Evolutionary conservation across 2,888 invertebrate genomes (phyloP).

Genomic region (Trissonchulus latispiculum): DNA sequence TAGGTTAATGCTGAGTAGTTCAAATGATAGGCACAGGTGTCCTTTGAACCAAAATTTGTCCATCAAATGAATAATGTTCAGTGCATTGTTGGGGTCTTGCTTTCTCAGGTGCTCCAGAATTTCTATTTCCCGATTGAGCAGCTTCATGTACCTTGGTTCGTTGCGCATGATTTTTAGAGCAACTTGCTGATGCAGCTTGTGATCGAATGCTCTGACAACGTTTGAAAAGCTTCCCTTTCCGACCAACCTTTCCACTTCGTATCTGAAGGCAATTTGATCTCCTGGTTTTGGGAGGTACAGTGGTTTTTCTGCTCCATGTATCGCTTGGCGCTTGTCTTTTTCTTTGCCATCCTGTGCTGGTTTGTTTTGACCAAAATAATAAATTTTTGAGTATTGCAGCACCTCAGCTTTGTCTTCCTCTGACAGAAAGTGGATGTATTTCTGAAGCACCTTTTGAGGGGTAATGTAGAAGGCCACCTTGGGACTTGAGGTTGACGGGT

Average conservation of each 20-base stretch:
- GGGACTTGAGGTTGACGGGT: too few species aligned
- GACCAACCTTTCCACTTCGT: conserved; percentile 87
- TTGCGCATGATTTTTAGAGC: conserved; percentile 91
- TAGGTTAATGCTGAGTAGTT: conserved; percentile 80
- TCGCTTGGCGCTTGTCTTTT: conserved; percentile 51
- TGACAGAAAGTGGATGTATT: too few species aligned
- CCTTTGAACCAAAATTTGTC: conserved; percentile 91
- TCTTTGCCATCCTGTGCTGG: not conserved
- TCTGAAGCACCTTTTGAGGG: too few species aligned
- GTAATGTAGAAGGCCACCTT: too few species aligned
- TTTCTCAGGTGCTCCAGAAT: conserved; percentile 85
- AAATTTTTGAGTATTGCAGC: not conserved
- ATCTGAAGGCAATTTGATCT: conserved; percentile 83
- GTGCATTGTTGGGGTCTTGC: conserved; percentile 88
- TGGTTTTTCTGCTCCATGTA: conserved; percentile 94
- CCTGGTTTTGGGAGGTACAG: conserved; percentile 91
- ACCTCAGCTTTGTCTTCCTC: too few species aligned
- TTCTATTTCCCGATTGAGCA: conserved; percentile 91
- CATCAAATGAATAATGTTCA: conserved; percentile 95
- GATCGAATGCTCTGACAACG: conserved; percentile 91
- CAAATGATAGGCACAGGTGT: conserved; percentile 96
- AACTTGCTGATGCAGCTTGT: conserved; percentile 81
- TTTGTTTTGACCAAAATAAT: not conserved
- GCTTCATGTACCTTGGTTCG: conserved; percentile 87
- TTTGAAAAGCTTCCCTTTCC: conserved; percentile 96